Conservation (phyloP, 2,888 invertebrate genomes). For the Andrena dorsata region DNA sequence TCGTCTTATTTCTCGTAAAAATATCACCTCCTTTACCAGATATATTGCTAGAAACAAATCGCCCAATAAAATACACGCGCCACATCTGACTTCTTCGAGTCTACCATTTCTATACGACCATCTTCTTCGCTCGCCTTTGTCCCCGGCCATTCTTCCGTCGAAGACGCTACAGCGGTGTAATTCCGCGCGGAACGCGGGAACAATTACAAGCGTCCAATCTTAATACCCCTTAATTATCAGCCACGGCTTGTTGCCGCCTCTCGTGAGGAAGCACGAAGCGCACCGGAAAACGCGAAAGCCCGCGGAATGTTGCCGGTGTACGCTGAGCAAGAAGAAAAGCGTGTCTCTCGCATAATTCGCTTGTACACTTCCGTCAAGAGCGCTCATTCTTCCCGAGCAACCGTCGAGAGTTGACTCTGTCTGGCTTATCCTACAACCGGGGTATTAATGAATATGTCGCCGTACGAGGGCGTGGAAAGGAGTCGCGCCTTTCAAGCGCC, state of each 20-base stretch:
- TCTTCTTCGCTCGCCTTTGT: background rate
- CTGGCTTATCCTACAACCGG: constrained; percentile 53
- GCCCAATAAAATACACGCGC: background rate
- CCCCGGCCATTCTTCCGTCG: background rate
- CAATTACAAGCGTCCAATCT: constrained; percentile 33
- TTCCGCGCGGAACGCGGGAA: constrained; percentile 14
- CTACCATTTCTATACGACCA: background rate
- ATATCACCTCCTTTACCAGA: background rate
- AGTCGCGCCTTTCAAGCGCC: constrained; percentile 23
- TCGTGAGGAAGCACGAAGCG: constrained; percentile 18
- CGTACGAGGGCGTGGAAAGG: constrained; percentile 16
- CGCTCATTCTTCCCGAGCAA: constrained; percentile 53
- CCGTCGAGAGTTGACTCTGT: constrained; percentile 61
- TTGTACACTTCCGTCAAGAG: constrained; percentile 52
- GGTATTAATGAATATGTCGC: constrained; percentile 57
- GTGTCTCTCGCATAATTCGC: constrained; percentile 54
- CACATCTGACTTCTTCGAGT: background rate
- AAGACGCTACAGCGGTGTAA: background rate
- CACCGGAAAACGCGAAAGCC: constrained; percentile 28
- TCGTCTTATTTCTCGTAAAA: background rate
- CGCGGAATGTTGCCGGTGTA: constrained; percentile 25
- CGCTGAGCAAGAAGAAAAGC: constrained; percentile 20
- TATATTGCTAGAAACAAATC: background rate
- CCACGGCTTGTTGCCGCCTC: constrained; percentile 31
- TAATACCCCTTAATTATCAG: constrained; percentile 39